Evolutionary conservation across 2,113 vertebrate species (phyloP), one percentile per base, ranked within the genome.

Genomic region (Egretta garzetta): DNA sequence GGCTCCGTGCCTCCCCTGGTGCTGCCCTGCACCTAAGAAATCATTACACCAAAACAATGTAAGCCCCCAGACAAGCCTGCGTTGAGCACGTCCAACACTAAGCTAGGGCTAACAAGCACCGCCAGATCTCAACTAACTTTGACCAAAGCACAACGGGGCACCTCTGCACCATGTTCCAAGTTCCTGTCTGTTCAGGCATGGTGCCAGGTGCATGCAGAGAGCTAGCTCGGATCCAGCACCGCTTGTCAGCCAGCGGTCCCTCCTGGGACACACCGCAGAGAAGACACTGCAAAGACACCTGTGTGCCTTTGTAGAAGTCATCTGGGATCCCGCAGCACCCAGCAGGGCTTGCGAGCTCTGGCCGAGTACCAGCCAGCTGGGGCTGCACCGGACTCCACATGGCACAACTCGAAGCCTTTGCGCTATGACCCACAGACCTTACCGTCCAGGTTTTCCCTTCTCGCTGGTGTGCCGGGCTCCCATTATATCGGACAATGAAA

Each of bases 11-110:
- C 18, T 45, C 33, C 47, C 18, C 18, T 49, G 26, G 14, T 74
- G 37, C 56, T 82, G 47, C 24, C 16, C 52, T 77, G 35, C 33
- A 58, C 50, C 45, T 50, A 9, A 37, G 63, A 58, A 52, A 30
- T 1, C 8, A 26, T 22, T 49, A n/a, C 23, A 71, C 22, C 45
- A 45, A 21, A 88, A 45, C 24, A 21, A 12, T 6, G 19, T 45
- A 56, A 80, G 80, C 10, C 33, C 64, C 35, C 43, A n/a, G 37
- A 45, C 9, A 53, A 73, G 22, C 16, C 53, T 33, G 28, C 23
- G 58, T 0, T 72, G 49, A 84, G 59, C 39, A 62, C 0, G 0
- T 70, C 37, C 47, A 58, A 24, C 14, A 24, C 24, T 33, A 33
- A 55, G 37, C 22, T 21, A 12, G 58, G 72, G 66, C 49, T 63